Conservation (phyloP, 1,140 invertebrate genomes). For the Zophobas atratus region DNA sequence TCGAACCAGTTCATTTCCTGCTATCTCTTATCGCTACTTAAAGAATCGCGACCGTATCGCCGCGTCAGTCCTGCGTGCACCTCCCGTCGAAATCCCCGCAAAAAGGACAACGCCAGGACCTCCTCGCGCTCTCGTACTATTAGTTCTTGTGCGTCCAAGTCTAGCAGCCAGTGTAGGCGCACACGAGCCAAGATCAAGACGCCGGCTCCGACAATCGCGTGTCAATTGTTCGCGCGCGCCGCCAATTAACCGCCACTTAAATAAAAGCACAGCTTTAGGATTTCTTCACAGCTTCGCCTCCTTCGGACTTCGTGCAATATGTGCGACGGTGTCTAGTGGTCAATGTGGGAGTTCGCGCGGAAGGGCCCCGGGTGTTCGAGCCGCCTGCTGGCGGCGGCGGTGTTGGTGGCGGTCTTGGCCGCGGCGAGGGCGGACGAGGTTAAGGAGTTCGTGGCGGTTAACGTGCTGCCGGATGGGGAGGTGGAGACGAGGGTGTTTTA, state of each 20-base stretch:
- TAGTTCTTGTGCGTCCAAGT: slow-evolving; percentile 14
- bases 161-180: slow-evolving; percentile 48
- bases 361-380: slow-evolving; percentile 55
- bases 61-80: no score
- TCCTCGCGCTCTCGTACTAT: neutral
- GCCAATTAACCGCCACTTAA: slow-evolving; percentile 23
- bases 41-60: neutral
- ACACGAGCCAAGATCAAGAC: slow-evolving; percentile 53
- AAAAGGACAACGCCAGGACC: neutral
- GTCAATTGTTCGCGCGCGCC: slow-evolving; percentile 11
- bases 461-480: slow-evolving; percentile 75
- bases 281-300: neutral
- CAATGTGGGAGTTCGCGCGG: slow-evolving; percentile 54
- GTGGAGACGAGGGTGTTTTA: slow-evolving; percentile 74
- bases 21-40: no score
- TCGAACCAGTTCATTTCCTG: no score
- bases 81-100: neutral
- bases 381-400: slow-evolving; percentile 58
- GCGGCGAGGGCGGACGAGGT: slow-evolving; percentile 1
- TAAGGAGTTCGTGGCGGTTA: slow-evolving; percentile 70
- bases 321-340: slow-evolving; percentile 14
- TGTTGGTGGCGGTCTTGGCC: slow-evolving; percentile 17
- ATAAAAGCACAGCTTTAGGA: neutral
- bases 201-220: slow-evolving; percentile 23
- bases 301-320: neutral